phyloP scores from a whole-genome alignment of 2,113 vertebrate species.

The Lepus americanus region DNA sequence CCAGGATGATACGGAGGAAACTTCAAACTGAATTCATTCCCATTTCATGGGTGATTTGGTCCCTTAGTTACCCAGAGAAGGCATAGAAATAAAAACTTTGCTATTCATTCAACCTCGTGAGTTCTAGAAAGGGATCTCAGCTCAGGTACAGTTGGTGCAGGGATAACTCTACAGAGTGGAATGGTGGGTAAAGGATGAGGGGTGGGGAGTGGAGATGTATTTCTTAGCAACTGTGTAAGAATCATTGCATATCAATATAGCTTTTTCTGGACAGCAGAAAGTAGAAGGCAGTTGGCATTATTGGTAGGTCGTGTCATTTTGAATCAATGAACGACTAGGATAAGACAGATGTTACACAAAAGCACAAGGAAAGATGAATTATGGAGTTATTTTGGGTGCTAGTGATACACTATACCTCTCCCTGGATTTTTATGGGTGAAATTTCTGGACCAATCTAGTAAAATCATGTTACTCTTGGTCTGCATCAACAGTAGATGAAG shows the following conservation, averaged over 20 bases:
- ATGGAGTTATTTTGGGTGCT: background rate
- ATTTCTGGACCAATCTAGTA: background rate
- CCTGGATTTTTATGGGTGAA: background rate
- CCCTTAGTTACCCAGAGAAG: background rate
- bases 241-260: background rate
- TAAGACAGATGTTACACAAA: background rate
- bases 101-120: background rate
- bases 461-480: background rate
- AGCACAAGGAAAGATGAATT: background rate
- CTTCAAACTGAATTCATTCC: background rate
- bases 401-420: background rate
- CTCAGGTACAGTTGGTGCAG: background rate
- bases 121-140: background rate
- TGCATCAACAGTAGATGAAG: background rate
- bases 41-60: constrained; percentile 13
- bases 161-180: background rate
- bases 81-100: constrained; percentile 23
- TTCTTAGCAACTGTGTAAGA: background rate
- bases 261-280: background rate
- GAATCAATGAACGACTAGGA: background rate
- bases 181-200: background rate
- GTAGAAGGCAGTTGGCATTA: background rate
- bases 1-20: background rate
- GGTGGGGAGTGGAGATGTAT: too few species aligned
- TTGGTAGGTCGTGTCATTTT: background rate